These are phyloP conservation scores for Drosophila pseudoananassae DNA, from an alignment of 1,140 invertebrate genomes.

Conservation along the genomic window DNA sequence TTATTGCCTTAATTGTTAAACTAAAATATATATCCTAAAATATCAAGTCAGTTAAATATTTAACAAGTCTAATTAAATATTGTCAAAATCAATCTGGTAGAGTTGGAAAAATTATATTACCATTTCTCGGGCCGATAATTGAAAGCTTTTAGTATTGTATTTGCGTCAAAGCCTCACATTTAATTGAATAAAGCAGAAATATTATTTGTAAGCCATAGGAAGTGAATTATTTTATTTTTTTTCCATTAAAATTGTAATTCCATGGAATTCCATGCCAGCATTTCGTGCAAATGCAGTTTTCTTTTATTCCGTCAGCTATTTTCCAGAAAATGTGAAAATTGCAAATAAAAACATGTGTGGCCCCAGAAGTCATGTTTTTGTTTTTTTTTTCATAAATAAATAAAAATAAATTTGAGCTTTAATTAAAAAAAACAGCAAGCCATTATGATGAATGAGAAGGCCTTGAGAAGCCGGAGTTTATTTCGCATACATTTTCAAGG, in stretches of 20 bases:
- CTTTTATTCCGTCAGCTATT: constrained; percentile 1
- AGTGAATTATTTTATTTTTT: neutral
- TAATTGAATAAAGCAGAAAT: neutral
- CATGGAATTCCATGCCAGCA: neutral
- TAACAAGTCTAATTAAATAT: too few species aligned
- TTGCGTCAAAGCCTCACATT: neutral
- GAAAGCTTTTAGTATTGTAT: neutral
- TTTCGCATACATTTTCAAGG: neutral
- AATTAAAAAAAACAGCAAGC: neutral
- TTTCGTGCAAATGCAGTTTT: neutral
- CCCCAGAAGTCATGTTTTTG: neutral
- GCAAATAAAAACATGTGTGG: neutral
- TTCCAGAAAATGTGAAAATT: neutral
- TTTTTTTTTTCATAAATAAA: neutral
- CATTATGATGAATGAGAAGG: neutral
- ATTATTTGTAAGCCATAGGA: neutral
- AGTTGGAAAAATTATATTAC: neutral
- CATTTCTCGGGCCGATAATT: neutral
- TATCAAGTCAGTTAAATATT: neutral
- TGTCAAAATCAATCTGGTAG: too few species aligned
- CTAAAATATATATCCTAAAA: neutral
- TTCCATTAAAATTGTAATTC: constrained; percentile 1
- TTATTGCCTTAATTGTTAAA: neutral
- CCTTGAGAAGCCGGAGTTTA: neutral
- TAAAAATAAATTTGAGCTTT: neutral